Conservation (phyloP, 2,888 invertebrate species). For the Branchellion lobata region DNA sequence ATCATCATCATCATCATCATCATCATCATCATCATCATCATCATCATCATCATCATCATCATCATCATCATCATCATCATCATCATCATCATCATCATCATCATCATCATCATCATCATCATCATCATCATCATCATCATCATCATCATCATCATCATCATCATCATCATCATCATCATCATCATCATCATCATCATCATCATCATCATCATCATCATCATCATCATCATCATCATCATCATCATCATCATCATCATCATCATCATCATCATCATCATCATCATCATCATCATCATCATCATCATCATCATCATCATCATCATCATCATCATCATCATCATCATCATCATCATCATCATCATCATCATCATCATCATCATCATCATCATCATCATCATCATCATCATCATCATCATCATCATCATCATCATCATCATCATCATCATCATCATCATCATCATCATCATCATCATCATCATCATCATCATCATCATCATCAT, state of each 20-base stretch:
- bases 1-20: not conserved
- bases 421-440: slow-evolving; percentile 1
- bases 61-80: slow-evolving; percentile 1
- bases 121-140: not conserved
- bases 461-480: slow-evolving; percentile 5
- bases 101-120: slow-evolving; percentile 5
- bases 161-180: not conserved
- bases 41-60: not conserved
- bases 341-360: slow-evolving; percentile 5
- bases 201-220: not conserved
- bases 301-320: slow-evolving; percentile 1
- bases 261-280: not conserved
- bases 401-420: not conserved
- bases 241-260: not conserved
- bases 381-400: not conserved
- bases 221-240: slow-evolving; percentile 5
- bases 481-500: not conserved
- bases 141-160: not conserved
- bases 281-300: not conserved
- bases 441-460: not conserved
- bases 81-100: not conserved
- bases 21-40: not conserved
- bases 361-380: not conserved
- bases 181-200: slow-evolving; percentile 1
- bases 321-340: not conserved